phyloP scores from a whole-genome alignment of 2,113 vertebrate genomes.

The Myotis yumanensis region DNA sequence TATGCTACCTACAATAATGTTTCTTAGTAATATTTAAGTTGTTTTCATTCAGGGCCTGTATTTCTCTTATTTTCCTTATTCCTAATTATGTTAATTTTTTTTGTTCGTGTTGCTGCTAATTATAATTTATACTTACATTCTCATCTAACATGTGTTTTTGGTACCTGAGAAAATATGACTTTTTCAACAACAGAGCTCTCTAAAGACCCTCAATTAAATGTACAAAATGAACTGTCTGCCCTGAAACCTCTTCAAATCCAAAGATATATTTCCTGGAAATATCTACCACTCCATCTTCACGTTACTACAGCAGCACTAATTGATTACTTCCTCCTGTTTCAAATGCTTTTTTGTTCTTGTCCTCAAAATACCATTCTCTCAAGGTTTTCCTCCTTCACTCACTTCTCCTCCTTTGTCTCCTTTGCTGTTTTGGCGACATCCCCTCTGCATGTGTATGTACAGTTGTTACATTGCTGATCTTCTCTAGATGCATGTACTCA shows the following conservation, averaged over 20 bases:
- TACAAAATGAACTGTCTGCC: not conserved
- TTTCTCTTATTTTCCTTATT: not conserved
- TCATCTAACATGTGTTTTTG: not conserved
- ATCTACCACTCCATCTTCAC: not conserved
- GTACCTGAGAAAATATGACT: not conserved
- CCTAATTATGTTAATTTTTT: not conserved
- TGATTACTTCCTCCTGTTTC: not conserved
- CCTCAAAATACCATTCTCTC: not conserved
- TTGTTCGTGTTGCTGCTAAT: not conserved
- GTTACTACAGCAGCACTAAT: not conserved
- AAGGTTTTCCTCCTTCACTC: not conserved
- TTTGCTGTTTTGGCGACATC: not conserved
- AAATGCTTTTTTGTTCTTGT: not conserved
- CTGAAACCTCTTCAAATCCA: not conserved
- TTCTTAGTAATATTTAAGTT: not conserved
- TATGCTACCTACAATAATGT: not conserved
- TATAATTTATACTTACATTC: not conserved
- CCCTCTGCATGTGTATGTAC: not conserved
- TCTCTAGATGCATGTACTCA: not conserved
- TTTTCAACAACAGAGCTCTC: not conserved
- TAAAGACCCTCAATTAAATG: not conserved
- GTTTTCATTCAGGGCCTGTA: not conserved
- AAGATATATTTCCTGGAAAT: conserved; percentile 23
- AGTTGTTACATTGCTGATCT: not conserved
- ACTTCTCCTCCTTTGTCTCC: not conserved